Evolutionary conservation across 2,888 invertebrate genomes (phyloP).

Genomic region (Drosophila flavopinicola): DNA sequence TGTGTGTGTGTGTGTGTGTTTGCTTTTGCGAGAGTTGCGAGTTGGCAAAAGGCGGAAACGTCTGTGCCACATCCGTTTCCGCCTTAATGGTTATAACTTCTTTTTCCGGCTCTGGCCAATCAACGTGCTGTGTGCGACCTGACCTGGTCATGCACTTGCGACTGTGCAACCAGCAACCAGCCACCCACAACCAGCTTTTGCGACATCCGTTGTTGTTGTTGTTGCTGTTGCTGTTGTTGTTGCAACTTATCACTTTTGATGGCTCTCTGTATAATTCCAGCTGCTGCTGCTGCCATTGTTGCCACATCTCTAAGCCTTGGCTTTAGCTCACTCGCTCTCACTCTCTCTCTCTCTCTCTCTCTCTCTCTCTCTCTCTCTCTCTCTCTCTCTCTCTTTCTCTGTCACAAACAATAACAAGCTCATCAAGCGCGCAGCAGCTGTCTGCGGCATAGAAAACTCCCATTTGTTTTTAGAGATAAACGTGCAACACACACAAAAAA

Average conservation of each 20-base stretch:
- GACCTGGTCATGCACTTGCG: constrained; percentile 48
- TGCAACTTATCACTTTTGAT: constrained; percentile 59
- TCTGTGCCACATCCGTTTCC: constrained; percentile 77
- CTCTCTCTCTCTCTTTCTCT: neutral
- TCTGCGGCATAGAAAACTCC: constrained; percentile 16
- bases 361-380: neutral
- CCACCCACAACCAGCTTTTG: constrained; percentile 49
- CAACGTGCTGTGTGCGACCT: constrained; percentile 58
- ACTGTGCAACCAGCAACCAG: constrained; percentile 20
- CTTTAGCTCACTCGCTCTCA: too few species aligned
- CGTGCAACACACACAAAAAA: constrained; percentile 8
- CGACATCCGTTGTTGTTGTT: constrained; percentile 33
- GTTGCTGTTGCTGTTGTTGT: constrained; percentile 23
- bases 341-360: neutral
- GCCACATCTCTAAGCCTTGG: constrained; percentile 30
- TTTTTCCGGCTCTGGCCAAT: constrained; percentile 72
- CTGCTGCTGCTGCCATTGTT: constrained; percentile 45
- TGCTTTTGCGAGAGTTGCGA: too few species aligned
- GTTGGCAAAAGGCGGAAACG: constrained; percentile 62
- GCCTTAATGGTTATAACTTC: constrained; percentile 74
- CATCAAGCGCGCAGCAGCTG: constrained; percentile 33
- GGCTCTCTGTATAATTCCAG: constrained; percentile 30
- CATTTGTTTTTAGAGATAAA: constrained; percentile 29
- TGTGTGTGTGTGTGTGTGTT: constrained; percentile 4
- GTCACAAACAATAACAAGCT: constrained; percentile 53